Evolutionary conservation across 1,140 invertebrate genomes (phyloP).

Genomic region (Mesaphorura yosii): DNA sequence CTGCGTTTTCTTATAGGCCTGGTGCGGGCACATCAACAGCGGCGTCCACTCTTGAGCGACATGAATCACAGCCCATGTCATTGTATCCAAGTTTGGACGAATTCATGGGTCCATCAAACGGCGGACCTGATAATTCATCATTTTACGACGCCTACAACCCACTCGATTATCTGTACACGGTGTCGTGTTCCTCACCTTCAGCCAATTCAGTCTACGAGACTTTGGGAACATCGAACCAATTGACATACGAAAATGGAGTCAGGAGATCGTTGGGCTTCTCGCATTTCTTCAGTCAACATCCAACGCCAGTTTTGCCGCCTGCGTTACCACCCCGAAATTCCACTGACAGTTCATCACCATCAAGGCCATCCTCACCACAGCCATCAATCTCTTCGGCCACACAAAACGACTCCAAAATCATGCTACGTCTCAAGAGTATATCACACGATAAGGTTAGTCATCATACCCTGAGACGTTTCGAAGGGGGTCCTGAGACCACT

Average conservation of each 20-base stretch:
- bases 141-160: constrained; percentile 77
- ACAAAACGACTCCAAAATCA: no score
- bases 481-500: no score
- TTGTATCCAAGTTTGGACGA: constrained; percentile 25
- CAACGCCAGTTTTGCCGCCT: background rate
- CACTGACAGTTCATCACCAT: background rate
- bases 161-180: constrained; percentile 62
- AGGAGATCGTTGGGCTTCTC: constrained; percentile 16
- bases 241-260: background rate
- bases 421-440: background rate
- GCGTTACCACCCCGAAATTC: constrained; percentile 17
- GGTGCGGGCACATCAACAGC: constrained; percentile 5
- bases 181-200: constrained; percentile 17
- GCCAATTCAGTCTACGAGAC: background rate
- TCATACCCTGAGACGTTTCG: no score
- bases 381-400: background rate
- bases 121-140: no score
- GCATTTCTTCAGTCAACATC: background rate
- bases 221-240: background rate
- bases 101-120: constrained; percentile 63
- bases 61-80: constrained; percentile 4
- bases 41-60: background rate
- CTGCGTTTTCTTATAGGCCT: no score
- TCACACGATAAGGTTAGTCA: constrained; percentile 9
- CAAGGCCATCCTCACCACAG: constrained; percentile 3